Evolutionary conservation across 2,888 invertebrate species (phyloP).

Genomic region (Acholoe squamosa): DNA sequence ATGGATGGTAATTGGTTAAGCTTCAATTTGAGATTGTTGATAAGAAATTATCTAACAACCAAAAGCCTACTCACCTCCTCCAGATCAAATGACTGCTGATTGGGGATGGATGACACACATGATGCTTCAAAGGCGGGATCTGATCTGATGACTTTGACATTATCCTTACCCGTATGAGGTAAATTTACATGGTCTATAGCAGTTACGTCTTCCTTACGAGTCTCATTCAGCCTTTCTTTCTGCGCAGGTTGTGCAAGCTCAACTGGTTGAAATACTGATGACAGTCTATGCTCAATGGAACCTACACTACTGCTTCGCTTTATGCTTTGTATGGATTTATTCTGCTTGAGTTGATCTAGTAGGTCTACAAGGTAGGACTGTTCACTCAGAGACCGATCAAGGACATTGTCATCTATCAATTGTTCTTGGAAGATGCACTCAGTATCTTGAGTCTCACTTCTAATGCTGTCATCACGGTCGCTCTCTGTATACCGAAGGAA

Average conservation of each 20-base stretch:
- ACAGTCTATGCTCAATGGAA: background rate
- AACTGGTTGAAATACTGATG: background rate
- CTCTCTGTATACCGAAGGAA: conserved; percentile 13
- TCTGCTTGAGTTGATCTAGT: conserved; percentile 28
- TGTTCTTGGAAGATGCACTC: conserved; percentile 20
- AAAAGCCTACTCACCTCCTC: too few relatives aligned
- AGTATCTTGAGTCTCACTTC: background rate
- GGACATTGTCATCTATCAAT: conserved; percentile 54
- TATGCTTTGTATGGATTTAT: background rate
- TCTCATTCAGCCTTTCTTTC: too few relatives aligned
- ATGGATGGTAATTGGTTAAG: too few relatives aligned
- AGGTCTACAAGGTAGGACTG: background rate
- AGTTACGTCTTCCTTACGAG: too few relatives aligned
- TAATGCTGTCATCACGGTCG: background rate
- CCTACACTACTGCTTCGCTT: background rate
- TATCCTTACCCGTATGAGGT: too few relatives aligned
- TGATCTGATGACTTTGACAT: too few relatives aligned
- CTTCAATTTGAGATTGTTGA: too few relatives aligned
- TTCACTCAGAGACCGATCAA: conserved; percentile 37
- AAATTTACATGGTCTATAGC: too few relatives aligned
- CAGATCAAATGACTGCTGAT: too few relatives aligned
- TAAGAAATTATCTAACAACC: too few relatives aligned
- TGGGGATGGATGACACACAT: too few relatives aligned
- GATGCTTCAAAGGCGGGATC: too few relatives aligned
- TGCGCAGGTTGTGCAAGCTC: background rate